Evolutionary conservation across 2,113 vertebrate genomes (phyloP).

Genomic region (Pelodiscus sinensis): DNA sequence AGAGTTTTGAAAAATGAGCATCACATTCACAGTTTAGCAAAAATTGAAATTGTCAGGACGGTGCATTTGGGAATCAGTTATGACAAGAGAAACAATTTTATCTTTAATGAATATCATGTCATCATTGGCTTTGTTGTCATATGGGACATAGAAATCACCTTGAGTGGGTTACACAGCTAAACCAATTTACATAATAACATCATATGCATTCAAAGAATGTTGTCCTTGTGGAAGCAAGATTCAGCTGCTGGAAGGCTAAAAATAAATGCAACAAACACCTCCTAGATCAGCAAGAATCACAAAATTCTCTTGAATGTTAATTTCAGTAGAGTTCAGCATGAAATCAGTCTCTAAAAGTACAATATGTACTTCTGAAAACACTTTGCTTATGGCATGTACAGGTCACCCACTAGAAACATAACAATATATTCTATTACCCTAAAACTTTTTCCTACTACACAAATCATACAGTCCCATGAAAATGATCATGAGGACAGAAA

Average conservation of each 20-base stretch:
- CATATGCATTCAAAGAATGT: conserved; percentile 71
- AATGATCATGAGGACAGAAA: neutral
- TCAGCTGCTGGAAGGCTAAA: conserved; percentile 52
- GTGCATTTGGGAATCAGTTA: conserved; percentile 54
- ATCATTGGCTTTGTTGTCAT: conserved; percentile 71
- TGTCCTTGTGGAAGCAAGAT: conserved; percentile 56
- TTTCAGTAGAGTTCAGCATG: conserved; percentile 43
- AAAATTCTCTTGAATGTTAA: conserved; percentile 52
- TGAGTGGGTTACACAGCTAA: conserved; percentile 71
- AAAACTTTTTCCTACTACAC: conserved; percentile 35
- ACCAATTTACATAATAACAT: conserved; percentile 74
- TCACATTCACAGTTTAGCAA: conserved; percentile 56
- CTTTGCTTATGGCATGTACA: neutral
- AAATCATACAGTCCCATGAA: conserved; percentile 8
- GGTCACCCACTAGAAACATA: neutral
- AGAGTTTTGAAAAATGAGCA: conserved; percentile 53
- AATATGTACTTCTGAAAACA: conserved; percentile 27
- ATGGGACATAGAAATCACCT: conserved; percentile 66
- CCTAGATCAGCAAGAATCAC: conserved; percentile 42
- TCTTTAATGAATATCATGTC: conserved; percentile 67
- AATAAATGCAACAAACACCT: conserved; percentile 56
- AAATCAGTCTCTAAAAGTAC: conserved; percentile 51
- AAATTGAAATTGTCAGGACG: conserved; percentile 67
- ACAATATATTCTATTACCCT: conserved; percentile 31
- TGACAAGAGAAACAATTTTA: conserved; percentile 70